Evolutionary conservation across 2,888 invertebrate genomes (phyloP), one percentile per base, ranked within the genome.

Genomic region (Coremacera marginata): DNA sequence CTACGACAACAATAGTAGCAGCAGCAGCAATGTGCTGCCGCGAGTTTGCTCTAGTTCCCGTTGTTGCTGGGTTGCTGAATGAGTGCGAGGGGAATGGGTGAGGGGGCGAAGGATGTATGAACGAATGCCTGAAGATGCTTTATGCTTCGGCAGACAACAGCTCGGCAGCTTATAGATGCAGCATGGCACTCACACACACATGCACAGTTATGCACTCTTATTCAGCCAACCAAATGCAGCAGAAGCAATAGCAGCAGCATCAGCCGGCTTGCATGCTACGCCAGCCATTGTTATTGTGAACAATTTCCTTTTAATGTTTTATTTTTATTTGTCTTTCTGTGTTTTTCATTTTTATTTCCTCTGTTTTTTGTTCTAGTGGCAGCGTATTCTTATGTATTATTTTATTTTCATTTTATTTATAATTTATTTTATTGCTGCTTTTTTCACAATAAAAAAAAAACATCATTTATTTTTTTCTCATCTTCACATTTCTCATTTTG

Each of bases 41-140:
- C 22, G 68, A 11, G 49, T 51, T 68, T 51, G 68, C 68, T 68
- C 68, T n/a, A 68, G 68, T 68, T 68, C 25, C 49, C 68, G 68
- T 25, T 51, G 51, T 22, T 14, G 68, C 16, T 16, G 51, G n/a
- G 63, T 34, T 22, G 31, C 19, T 16, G 34, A 63, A 34, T 63
- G 14, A 16, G 0, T 19, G 49, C n/a, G 3, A 5, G 49, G 5
- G 14, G 68, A 11, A 5, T 11, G 25, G 25, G 16, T 25, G 0
- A 25, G 22, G 14, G 4, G 3, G 34, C 14, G 31, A 7, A 22
- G 22, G 44, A 44, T 44, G 44, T 44, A 11, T 44, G 44, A 44
- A 44, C 44, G 14, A 44, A 44, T 44, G 44, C 44, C 44, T 44
- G 44, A 44, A 44, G 44, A 44, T 44, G 44, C 44, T 44, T 44